Conservation (phyloP, 2,797 vertebrate genomes). For the Galago senegalensis region DNA sequence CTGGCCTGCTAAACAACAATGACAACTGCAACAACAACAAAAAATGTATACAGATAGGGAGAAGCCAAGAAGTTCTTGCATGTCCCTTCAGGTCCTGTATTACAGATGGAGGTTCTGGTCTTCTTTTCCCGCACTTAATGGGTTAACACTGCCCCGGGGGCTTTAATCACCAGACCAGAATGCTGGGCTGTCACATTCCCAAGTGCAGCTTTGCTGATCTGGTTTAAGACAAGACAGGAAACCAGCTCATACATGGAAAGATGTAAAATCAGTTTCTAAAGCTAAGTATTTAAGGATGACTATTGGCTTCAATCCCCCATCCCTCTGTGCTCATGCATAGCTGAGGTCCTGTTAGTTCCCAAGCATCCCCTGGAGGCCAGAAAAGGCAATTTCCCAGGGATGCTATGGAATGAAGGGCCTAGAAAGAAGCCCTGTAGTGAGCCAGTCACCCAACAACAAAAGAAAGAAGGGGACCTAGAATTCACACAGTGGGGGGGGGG, state of each 20-base stretch:
- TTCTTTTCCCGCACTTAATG: background rate
- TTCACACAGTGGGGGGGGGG: background rate
- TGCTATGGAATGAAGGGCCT: background rate
- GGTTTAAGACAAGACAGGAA: background rate
- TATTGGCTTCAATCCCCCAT: rapidly evolving
- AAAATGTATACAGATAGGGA: no score
- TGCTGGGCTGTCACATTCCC: background rate
- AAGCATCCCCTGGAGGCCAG: background rate
- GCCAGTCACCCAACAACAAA: background rate
- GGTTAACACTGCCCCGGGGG: background rate
- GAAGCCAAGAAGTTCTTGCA: background rate
- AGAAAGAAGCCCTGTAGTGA: background rate
- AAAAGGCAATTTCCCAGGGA: background rate
- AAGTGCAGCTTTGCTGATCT: background rate
- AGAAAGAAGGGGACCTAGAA: background rate
- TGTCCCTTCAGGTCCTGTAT: background rate
- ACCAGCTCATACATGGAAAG: background rate
- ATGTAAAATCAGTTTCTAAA: background rate
- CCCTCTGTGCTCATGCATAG: background rate
- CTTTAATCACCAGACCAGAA: background rate
- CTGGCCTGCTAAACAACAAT: no score
- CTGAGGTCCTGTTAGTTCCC: background rate
- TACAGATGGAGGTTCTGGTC: background rate
- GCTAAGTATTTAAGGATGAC: background rate
- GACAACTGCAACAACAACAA: no score